A percentile compares a stretch with the other conserved stretches of the same genome.
These are phyloP conservation scores for Pterostichus niger DNA, from an alignment of 2,888 invertebrate genomes.

Conservation along the genomic window DNA sequence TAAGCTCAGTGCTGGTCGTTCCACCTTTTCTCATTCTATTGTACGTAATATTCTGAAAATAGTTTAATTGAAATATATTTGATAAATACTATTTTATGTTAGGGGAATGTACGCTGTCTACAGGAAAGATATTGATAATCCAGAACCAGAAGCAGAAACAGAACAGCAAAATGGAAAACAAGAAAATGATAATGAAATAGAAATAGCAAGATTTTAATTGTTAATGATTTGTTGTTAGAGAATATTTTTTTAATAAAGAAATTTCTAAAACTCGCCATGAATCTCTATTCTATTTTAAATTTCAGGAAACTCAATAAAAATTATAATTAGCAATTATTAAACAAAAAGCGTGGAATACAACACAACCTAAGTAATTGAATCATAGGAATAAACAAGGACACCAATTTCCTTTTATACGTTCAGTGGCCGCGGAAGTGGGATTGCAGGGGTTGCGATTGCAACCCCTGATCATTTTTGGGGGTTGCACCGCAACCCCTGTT, in stretches of 20 bases:
- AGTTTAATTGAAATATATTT: not conserved
- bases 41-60: constrained; percentile 39
- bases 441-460: too few relatives aligned
- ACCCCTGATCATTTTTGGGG: too few relatives aligned
- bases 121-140: constrained; percentile 36
- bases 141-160: constrained; percentile 3
- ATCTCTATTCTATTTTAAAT: too few relatives aligned
- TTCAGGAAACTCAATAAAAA: too few relatives aligned
- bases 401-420: too few relatives aligned
- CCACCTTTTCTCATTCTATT: constrained; percentile 26
- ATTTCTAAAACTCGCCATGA: too few relatives aligned
- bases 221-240: not conserved
- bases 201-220: constrained; percentile 17
- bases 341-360: too few relatives aligned
- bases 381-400: too few relatives aligned
- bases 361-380: too few relatives aligned
- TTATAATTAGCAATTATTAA: too few relatives aligned
- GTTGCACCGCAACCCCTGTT: too few relatives aligned
- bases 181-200: constrained; percentile 15
- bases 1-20: constrained; percentile 14
- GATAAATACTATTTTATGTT: not conserved
- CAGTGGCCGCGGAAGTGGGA: too few relatives aligned
- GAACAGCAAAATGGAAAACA: constrained; percentile 8
- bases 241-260: not conserved
- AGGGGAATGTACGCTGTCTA: constrained; percentile 43